Evolutionary conservation across 2,888 invertebrate species (phyloP), one percentile per base, ranked within the genome.

Genomic region (Cremastinae sp.): DNA sequence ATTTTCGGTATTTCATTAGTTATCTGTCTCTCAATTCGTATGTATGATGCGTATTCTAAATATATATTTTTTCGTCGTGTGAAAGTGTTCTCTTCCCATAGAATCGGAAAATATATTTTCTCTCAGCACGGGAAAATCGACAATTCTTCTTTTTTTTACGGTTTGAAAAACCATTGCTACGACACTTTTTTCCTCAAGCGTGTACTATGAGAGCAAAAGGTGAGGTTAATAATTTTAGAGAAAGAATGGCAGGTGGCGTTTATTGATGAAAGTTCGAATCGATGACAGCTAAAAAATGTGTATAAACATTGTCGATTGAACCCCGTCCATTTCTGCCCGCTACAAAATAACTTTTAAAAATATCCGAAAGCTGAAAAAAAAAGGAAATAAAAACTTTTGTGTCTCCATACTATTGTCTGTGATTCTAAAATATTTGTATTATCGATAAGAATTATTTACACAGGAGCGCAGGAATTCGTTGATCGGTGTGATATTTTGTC

Each of bases 381-480:
- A 56, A 58, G 7, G 4, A 36, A 45, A 28, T 34, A 61, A 51
- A 10, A 54, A 56, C 41, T 73, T 75, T 74, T 54, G 53, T 70
- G 70, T 79, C 75, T 77, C 61, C 45, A 70, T 74, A 75, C 75
- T 65, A 74, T 79, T 78, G 75, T 78, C 80, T 79, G 80, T 81
- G 80, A 81, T 81, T 81, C 74, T 70, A 56, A 73, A 28, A 76
- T 47, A 69, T 70, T 74, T 59, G 62, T 65, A 74, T 71, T 78
- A 74, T 62, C 45, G 43, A 68, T 76, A 75, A 58, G 59, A 28
- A 78, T 74, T 51, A 58, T 70, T 70, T 59, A 54, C 20, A 36
- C 34, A 16, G n/a, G 28, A 28, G 56, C 45, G 58, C 38, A 45
- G 51, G 51, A 12, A 72, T 28, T 28, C 38, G 62, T 64, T 56